These are phyloP conservation scores for Octopus bimaculoides DNA, from an alignment of 1,140 invertebrate genomes.

Conservation along the genomic window DNA sequence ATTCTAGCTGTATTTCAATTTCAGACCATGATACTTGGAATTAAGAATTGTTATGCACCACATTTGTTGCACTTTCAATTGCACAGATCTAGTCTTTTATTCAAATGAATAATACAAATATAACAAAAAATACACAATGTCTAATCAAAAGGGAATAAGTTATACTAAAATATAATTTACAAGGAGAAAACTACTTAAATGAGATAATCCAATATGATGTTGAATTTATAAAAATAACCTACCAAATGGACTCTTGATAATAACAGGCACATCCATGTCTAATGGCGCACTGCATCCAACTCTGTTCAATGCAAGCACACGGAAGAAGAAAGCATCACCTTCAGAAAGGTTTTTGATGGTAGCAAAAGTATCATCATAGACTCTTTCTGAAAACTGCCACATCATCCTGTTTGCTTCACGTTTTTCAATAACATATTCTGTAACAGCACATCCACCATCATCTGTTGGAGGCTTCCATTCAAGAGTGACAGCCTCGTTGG, in stretches of 20 bases:
- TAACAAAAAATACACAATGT: neutral
- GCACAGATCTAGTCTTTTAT: neutral
- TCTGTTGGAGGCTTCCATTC: conserved; percentile 91
- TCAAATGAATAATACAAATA: neutral
- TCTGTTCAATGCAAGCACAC: conserved; percentile 59
- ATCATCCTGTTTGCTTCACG: conserved; percentile 38
- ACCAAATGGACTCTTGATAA: conserved; percentile 51
- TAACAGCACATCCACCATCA: conserved; percentile 70
- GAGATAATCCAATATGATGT: neutral
- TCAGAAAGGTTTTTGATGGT: conserved; percentile 84
- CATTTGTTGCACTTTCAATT: no score
- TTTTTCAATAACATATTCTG: conserved; percentile 53
- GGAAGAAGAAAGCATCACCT: conserved; percentile 93
- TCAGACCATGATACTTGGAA: no score
- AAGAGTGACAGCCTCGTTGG: conserved; percentile 87
- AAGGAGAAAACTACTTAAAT: neutral
- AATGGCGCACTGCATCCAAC: conserved; percentile 42
- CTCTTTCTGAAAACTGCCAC: conserved; percentile 41
- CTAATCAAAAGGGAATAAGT: neutral
- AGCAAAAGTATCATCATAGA: conserved; percentile 61
- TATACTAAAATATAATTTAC: conserved; percentile 3
- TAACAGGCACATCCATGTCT: conserved; percentile 44
- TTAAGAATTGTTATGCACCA: no score
- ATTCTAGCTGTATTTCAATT: no score
- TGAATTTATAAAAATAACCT: conserved; percentile 58